A percentile compares a stretch with the other conserved stretches of the same genome.
Evolutionary conservation across 2,113 vertebrate species (phyloP).

Genomic region (Panurus biarmicus): DNA sequence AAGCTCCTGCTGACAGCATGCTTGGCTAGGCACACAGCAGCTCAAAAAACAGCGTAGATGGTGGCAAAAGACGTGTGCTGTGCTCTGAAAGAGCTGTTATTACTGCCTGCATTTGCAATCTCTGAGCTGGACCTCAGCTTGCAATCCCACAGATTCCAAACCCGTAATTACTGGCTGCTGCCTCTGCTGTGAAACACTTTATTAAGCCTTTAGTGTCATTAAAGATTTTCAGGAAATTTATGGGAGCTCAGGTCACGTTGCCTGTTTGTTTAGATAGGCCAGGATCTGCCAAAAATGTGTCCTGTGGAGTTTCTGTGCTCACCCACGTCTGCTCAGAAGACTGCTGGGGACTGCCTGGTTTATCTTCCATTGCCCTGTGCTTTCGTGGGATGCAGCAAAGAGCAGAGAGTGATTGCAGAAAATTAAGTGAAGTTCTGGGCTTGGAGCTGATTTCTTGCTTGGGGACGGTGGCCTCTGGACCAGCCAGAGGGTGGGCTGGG

Average conservation of each 20-base stretch:
- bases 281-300: not conserved
- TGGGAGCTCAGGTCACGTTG: constrained; percentile 18
- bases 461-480: not conserved
- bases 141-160: constrained; percentile 34
- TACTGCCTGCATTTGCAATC: not conserved
- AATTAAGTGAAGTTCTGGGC: not conserved
- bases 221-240: constrained; percentile 58
- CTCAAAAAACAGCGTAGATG: not conserved
- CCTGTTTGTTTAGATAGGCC: constrained; percentile 3
- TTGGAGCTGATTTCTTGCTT: not conserved
- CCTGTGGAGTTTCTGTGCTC: not conserved
- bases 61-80: not conserved
- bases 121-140: constrained; percentile 3
- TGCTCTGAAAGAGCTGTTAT: constrained; percentile 33
- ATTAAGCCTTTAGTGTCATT: constrained; percentile 51
- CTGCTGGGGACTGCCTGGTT: not conserved
- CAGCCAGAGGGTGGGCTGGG: not conserved
- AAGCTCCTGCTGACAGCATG: not conserved
- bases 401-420: not conserved
- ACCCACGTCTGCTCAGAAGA: not conserved
- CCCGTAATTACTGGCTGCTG: constrained; percentile 15
- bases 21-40: not conserved
- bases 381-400: not conserved
- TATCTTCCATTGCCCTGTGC: not conserved
- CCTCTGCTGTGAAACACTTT: constrained; percentile 49